phyloP scores from a whole-genome alignment of 2,113 vertebrate species.

The Upupa epops region DNA sequence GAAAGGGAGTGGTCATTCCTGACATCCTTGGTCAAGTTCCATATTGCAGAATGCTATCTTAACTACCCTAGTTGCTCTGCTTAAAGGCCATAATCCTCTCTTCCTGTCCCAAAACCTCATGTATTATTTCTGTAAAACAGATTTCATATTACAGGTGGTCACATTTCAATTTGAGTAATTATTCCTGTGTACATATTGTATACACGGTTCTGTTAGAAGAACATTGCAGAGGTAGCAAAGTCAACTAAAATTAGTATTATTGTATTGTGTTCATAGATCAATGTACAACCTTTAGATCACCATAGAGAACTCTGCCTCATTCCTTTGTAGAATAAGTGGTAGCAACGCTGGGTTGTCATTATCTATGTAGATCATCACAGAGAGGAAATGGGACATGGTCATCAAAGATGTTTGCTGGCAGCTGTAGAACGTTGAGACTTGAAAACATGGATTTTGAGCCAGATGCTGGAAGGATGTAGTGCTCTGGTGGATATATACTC shows the following conservation, averaged over 20 bases:
- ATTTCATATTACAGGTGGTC: constrained; percentile 21
- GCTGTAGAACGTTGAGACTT: neutral
- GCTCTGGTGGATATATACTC: neutral
- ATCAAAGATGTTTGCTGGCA: neutral
- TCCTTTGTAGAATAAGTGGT: neutral
- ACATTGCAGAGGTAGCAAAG: neutral
- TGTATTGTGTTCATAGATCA: neutral
- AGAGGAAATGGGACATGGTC: neutral
- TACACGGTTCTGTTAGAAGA: neutral
- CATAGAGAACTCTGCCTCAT: neutral
- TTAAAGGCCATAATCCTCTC: constrained; percentile 30
- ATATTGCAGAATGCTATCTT: constrained; percentile 8
- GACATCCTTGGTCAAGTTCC: neutral
- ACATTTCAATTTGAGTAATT: neutral
- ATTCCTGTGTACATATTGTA: neutral
- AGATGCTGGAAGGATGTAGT: neutral
- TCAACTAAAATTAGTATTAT: neutral
- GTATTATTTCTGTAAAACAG: neutral
- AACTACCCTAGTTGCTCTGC: neutral
- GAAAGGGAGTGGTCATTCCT: neutral
- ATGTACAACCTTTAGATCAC: neutral
- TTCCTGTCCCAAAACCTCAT: constrained; percentile 16
- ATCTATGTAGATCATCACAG: neutral
- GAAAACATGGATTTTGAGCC: neutral
- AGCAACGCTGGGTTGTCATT: neutral